Conservation (phyloP, 2,797 vertebrate genomes). For the Centropyge bicolor region DNA sequence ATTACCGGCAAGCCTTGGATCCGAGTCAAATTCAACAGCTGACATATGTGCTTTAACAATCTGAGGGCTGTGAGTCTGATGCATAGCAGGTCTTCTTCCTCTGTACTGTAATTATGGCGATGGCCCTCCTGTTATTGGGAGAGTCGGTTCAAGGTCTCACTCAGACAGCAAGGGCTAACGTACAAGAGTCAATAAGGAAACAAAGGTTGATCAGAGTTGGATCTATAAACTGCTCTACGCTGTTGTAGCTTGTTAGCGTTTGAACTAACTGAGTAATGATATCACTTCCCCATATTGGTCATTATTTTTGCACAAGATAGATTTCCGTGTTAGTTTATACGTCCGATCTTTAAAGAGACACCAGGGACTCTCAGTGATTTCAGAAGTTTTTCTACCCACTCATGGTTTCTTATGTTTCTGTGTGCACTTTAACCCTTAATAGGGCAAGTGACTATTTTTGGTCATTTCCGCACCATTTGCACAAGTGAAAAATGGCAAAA, state of each 20-base stretch:
- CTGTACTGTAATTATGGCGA: constrained; percentile 66
- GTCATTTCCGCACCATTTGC: no score
- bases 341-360: background rate
- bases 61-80: constrained; percentile 65
- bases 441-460: no score
- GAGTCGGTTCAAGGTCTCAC: constrained; percentile 66
- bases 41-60: constrained; percentile 78
- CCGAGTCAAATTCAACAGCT: constrained; percentile 76
- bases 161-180: constrained; percentile 41
- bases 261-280: background rate
- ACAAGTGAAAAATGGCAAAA: no score
- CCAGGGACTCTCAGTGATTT: background rate
- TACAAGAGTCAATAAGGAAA: constrained; percentile 54
- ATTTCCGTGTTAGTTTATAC: background rate
- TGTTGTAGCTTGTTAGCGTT: constrained; percentile 13
- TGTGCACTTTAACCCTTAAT: constrained; percentile 9
- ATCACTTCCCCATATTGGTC: background rate
- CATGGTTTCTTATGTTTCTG: background rate
- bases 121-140: constrained; percentile 57
- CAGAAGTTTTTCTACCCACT: background rate
- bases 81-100: constrained; percentile 60
- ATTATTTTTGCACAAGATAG: background rate
- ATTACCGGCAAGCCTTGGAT: constrained; percentile 74
- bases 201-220: constrained; percentile 38
- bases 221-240: constrained; percentile 17